phyloP scores from a whole-genome alignment of 2,888 invertebrate species.

The Agrotis exclamationis region DNA sequence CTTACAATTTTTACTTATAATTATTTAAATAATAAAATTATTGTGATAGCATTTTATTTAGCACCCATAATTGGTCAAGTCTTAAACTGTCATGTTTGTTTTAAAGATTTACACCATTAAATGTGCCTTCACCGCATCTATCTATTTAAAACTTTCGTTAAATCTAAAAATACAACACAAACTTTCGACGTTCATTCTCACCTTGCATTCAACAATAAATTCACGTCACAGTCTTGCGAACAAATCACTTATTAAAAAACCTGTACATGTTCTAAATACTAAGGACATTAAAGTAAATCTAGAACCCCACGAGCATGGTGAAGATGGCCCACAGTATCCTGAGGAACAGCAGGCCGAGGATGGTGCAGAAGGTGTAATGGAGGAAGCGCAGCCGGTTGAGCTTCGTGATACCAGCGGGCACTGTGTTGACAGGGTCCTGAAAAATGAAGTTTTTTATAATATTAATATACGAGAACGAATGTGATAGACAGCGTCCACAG shows the following conservation, averaged over 20 bases:
- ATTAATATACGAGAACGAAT: no score
- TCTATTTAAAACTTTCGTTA: not conserved
- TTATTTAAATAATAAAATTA: constrained; percentile 1
- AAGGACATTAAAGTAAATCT: not conserved
- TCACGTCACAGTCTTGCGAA: not conserved
- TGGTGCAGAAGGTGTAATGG: constrained; percentile 71
- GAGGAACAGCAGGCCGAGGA: constrained; percentile 67
- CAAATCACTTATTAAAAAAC: not conserved
- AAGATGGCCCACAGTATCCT: constrained; percentile 71
- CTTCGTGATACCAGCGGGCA: constrained; percentile 91
- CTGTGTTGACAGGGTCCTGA: constrained; percentile 92
- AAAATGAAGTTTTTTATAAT: not conserved
- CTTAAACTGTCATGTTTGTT: constrained; percentile 10
- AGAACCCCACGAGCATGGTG: constrained; percentile 58
- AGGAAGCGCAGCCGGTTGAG: constrained; percentile 67
- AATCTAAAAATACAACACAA: no score
- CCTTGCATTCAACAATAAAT: not conserved
- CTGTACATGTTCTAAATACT: not conserved
- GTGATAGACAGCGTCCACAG: no score
- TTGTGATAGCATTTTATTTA: not conserved
- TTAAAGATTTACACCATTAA: not conserved
- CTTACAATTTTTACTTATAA: not conserved
- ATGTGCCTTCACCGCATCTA: not conserved
- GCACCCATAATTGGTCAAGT: constrained; percentile 16
- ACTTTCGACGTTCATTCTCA: not conserved